Conservation (phyloP, 2,797 vertebrate genomes). For the Buphagus erythrorhynchus region DNA sequence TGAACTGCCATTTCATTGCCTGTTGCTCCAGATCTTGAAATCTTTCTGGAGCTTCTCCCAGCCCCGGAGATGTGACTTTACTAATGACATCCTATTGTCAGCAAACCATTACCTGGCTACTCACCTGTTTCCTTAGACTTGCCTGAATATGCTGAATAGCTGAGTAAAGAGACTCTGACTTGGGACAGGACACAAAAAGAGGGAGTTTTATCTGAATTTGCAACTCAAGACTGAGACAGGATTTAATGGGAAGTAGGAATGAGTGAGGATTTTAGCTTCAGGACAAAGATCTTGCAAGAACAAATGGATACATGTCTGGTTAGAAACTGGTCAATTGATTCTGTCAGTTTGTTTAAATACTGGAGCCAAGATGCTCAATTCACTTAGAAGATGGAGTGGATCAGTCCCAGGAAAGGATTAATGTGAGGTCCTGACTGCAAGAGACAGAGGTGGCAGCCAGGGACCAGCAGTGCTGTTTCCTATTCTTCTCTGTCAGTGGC, state of each 20-base stretch:
- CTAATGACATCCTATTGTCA: not conserved
- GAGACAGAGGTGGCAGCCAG: not conserved
- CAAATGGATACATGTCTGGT: not conserved
- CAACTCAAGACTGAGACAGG: not conserved
- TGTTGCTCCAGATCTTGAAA: not conserved
- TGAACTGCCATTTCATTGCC: not conserved
- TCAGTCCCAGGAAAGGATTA: not conserved
- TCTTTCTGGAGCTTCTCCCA: not conserved
- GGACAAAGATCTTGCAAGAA: not conserved
- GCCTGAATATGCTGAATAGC: not conserved
- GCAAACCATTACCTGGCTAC: not conserved
- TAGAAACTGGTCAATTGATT: not conserved
- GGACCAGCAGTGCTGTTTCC: not conserved
- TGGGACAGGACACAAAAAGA: not conserved
- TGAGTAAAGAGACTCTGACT: not conserved
- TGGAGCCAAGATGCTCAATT: not conserved
- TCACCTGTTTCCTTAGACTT: not conserved
- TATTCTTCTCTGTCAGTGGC: not conserved
- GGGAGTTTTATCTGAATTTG: not conserved
- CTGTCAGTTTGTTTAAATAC: not conserved
- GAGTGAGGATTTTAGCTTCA: not conserved
- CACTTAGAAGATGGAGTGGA: not conserved
- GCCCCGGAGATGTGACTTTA: not conserved
- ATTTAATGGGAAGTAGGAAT: not conserved
- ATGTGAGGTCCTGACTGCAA: not conserved